phyloP scores from a whole-genome alignment of 2,797 vertebrate species.

The Gallinago stenura region DNA sequence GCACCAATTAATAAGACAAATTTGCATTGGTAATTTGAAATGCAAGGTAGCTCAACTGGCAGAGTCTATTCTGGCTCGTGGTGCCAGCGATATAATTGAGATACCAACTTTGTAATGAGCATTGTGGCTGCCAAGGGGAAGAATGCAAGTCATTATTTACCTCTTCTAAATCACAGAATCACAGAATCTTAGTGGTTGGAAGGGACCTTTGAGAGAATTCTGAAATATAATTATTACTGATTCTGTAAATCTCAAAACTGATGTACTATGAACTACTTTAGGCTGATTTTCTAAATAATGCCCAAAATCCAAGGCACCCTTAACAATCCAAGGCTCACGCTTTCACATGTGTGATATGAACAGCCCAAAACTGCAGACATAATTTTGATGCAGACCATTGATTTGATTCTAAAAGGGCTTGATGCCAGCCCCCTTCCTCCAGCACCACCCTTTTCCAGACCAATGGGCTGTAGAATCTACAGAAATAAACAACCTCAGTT shows the following conservation, averaged over 20 bases:
- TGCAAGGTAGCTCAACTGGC: not conserved
- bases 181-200: no score
- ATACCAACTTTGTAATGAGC: not conserved
- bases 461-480: not conserved
- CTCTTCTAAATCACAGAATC: not conserved
- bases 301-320: not conserved
- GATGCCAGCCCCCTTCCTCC: not conserved
- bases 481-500: not conserved
- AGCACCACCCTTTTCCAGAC: not conserved
- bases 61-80: not conserved
- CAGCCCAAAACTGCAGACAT: not conserved
- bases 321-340: not conserved
- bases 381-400: not conserved
- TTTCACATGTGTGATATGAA: not conserved
- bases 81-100: not conserved
- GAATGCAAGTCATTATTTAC: not conserved
- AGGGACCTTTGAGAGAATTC: not conserved
- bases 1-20: constrained; percentile 20
- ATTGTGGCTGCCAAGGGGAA: not conserved
- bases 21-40: not conserved
- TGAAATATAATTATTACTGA: not conserved
- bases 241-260: not conserved
- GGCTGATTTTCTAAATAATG: not conserved
- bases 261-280: not conserved
- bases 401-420: not conserved